Percentiles rank a stretch among this genome's conserved stretches.
These are phyloP conservation scores for Neofelis nebulosa DNA, from an alignment of 2,113 vertebrate species.

Conservation along the genomic window DNA sequence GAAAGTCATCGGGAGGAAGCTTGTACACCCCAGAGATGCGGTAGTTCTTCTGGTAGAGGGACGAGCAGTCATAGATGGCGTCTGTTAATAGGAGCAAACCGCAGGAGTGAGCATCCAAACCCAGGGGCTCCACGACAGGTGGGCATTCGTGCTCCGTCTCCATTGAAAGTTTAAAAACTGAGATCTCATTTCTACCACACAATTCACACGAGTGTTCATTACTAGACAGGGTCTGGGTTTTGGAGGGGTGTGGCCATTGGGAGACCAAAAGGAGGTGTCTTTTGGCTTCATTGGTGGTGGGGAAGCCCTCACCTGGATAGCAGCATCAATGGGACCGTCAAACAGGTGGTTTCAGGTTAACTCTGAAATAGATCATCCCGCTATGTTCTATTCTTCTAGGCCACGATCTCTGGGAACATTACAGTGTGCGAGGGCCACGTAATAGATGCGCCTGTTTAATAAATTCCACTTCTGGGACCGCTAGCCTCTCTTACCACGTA, in stretches of 20 bases:
- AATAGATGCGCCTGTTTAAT: background rate
- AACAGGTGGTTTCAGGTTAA: background rate
- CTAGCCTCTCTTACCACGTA: background rate
- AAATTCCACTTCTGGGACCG: background rate
- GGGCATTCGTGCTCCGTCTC: background rate
- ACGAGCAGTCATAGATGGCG: slow-evolving; percentile 96
- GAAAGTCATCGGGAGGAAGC: slow-evolving; percentile 94
- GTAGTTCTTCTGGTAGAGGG: slow-evolving; percentile 95
- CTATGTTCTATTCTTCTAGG: background rate
- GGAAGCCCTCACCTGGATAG: background rate
- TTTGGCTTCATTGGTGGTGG: background rate
- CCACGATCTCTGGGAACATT: background rate
- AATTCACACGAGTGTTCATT: background rate
- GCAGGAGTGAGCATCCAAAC: slow-evolving; percentile 11
- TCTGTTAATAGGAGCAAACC: slow-evolving; percentile 84
- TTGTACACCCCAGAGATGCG: slow-evolving; percentile 96
- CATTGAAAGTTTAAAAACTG: background rate
- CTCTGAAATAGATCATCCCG: background rate
- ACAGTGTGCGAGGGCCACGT: background rate
- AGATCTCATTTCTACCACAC: background rate
- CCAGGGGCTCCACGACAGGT: accelerated
- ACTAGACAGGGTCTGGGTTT: background rate
- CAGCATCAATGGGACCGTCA: background rate
- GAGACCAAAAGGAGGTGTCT: background rate
- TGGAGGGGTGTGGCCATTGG: background rate